Evolutionary conservation across 2,888 invertebrate species (phyloP), one percentile per base, ranked within the genome.

Genomic region (Cylindroiulus punctatus): DNA sequence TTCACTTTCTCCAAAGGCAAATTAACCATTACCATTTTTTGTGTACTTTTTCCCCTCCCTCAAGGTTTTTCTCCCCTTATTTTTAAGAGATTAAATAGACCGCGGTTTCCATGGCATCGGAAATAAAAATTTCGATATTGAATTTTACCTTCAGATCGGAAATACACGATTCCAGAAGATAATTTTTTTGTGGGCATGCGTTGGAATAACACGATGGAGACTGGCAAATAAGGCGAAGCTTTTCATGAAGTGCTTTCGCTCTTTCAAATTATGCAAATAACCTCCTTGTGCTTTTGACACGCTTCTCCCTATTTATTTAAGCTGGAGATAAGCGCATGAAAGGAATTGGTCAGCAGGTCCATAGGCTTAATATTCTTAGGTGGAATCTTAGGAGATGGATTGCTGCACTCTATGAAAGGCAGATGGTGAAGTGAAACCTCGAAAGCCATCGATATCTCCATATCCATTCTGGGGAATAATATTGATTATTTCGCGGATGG

Each of bases 11-110:
- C 22, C 57, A 57, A 22, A 57, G 57, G 22, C 57, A 57, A 57
- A 57, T 57, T 57, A 57, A 57, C 57, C n/a, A 57, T 57, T 57
- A 57, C 57, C 57, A 57, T 57, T 57, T 57, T 57, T 57, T 57
- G 57, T 57, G 4, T 57, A 22, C 22, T 57, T 57, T 57, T 22
- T n/a, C 22, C 22, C n/a, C n/a, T 57, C 22, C 57, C 57, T 57
- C 10, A n/a, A 22, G 0, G 57, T 57, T 22, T 22, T 22, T 52
- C 52, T 19, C 19, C 52, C 52, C 52, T 52, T 52, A 19, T 2
- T 52, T 52, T 52, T 19, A 52, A 52, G 52, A 52, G 52, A 52
- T 52, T 52, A 52, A 52, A 52, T 52, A 19, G 19, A 52, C 19
- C 52, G 52, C 17, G 19, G 12, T 52, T 52, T 52, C 52, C 52